phyloP scores from a whole-genome alignment of 1,140 invertebrate genomes.

The Philaenus spumarius region DNA sequence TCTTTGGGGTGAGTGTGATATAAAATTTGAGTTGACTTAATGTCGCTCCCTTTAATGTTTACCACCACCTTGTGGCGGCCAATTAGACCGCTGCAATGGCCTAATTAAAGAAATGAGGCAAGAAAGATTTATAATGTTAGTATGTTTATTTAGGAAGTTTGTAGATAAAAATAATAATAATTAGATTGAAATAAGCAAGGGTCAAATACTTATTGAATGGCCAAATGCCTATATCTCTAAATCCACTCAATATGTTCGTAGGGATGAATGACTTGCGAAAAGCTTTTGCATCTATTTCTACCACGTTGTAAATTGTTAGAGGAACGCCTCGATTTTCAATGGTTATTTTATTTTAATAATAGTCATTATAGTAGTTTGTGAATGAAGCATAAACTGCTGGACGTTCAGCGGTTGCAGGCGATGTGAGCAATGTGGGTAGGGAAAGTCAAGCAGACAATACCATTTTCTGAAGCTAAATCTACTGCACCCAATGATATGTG shows the following conservation, averaged over 20 bases:
- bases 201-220: too few relatives aligned
- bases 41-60: too few relatives aligned
- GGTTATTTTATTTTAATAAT: constrained; percentile 27
- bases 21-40: too few relatives aligned
- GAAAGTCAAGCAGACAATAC: constrained; percentile 32
- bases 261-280: constrained; percentile 34
- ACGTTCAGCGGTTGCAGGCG: constrained; percentile 34
- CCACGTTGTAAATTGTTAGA: constrained; percentile 35
- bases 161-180: too few relatives aligned
- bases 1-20: constrained; percentile 69
- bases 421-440: constrained; percentile 35
- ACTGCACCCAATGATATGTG: constrained; percentile 31
- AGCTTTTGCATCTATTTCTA: constrained; percentile 30
- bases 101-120: too few relatives aligned
- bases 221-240: constrained; percentile 38
- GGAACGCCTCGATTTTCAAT: constrained; percentile 32
- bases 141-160: too few relatives aligned
- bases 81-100: too few relatives aligned
- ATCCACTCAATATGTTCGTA: constrained; percentile 40
- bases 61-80: too few relatives aligned
- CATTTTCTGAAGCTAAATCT: constrained; percentile 26
- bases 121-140: too few relatives aligned
- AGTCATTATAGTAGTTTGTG: constrained; percentile 19
- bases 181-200: too few relatives aligned
- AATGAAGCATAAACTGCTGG: constrained; percentile 33